A percentile compares a stretch with the other conserved stretches of the same genome.
These are phyloP conservation scores for Notodonta ziczac DNA, from an alignment of 2,888 invertebrate species.

Conservation along the genomic window DNA sequence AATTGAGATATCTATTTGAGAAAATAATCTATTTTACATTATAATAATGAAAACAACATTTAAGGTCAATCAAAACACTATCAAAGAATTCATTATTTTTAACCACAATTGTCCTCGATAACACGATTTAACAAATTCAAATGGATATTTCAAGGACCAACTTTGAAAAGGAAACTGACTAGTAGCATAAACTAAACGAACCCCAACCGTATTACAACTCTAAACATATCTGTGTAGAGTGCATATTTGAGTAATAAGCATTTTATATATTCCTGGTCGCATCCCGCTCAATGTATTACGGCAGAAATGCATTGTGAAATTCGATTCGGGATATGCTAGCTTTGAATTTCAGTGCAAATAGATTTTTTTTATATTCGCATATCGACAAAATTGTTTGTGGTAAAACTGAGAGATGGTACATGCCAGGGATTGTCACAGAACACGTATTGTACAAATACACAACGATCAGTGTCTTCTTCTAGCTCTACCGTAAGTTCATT, in stretches of 20 bases:
- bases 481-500: too few species aligned
- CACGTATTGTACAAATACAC: too few species aligned
- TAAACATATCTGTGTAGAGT: slow-evolving; percentile 8
- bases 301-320: slow-evolving; percentile 31
- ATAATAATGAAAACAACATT: too few species aligned
- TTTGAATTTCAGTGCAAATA: slow-evolving; percentile 22
- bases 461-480: too few species aligned
- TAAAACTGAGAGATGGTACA: background rate
- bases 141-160: slow-evolving; percentile 25
- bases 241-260: slow-evolving; percentile 12
- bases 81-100: too few species aligned
- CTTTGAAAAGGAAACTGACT: slow-evolving; percentile 21
- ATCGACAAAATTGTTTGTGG: background rate
- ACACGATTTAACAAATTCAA: slow-evolving; percentile 26
- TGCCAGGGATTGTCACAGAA: too few species aligned
- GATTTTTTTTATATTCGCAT: slow-evolving; percentile 5
- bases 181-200: slow-evolving; percentile 1
- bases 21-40: too few species aligned
- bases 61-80: too few species aligned
- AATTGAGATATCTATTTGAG: too few species aligned
- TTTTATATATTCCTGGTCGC: slow-evolving; percentile 15
- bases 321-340: slow-evolving; percentile 19
- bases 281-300: slow-evolving; percentile 19
- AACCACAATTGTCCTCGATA: too few species aligned
- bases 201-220: slow-evolving; percentile 12